phyloP scores from a whole-genome alignment of 2,113 vertebrate species.

The Aegithalos caudatus region DNA sequence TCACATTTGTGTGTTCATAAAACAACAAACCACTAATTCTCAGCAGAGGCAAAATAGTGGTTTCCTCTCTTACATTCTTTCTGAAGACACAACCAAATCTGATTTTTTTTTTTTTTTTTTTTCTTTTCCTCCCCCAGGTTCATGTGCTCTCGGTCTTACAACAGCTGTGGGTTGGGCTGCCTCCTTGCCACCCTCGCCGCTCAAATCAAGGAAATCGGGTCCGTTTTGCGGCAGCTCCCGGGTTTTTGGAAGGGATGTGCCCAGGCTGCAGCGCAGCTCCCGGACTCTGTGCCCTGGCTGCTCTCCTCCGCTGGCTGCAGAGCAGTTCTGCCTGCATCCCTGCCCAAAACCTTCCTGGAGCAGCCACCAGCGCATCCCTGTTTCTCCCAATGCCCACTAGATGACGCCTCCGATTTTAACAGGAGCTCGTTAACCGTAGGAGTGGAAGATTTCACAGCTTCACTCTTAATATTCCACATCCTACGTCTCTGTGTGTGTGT shows the following conservation, averaged over 20 bases:
- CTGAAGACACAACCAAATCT: neutral
- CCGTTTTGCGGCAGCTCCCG: neutral
- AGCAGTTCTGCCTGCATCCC: neutral
- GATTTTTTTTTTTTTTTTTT: neutral
- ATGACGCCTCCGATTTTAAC: constrained; percentile 68
- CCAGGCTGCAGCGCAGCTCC: neutral
- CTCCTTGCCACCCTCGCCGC: neutral
- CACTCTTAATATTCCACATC: neutral
- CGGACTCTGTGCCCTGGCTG: neutral
- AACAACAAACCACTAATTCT: neutral
- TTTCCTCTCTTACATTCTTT: neutral
- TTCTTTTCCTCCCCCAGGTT: neutral
- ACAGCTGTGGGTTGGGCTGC: neutral
- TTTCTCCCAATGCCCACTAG: constrained; percentile 64
- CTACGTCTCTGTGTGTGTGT: fast-evolving
- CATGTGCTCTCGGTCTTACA: fast-evolving
- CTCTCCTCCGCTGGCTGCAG: neutral
- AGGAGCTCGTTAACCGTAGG: neutral
- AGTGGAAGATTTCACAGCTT: neutral
- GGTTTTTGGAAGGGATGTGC: neutral
- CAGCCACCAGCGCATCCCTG: neutral
- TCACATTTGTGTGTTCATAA: neutral
- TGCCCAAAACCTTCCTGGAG: neutral
- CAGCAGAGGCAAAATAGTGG: neutral
- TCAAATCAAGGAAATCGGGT: neutral